phyloP scores from a whole-genome alignment of 2,797 vertebrate genomes.

The Lerista edwardsae region DNA sequence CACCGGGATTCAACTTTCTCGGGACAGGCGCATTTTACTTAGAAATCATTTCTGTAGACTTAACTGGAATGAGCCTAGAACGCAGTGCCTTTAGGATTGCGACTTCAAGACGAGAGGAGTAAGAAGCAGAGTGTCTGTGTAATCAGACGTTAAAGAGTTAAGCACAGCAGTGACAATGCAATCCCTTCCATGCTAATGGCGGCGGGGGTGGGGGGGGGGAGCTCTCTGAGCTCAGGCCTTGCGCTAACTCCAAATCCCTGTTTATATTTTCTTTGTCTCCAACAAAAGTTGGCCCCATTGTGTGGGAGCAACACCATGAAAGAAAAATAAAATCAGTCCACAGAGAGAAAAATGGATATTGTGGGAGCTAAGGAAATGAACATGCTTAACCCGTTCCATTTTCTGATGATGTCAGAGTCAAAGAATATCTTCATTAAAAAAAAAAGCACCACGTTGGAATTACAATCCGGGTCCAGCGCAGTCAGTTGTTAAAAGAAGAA shows the following conservation, averaged over 20 bases:
- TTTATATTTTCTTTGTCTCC: constrained; percentile 83
- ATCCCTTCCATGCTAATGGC: neutral
- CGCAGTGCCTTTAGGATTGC: neutral
- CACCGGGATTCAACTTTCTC: neutral
- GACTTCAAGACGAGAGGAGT: neutral
- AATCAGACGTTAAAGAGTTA: constrained; percentile 8
- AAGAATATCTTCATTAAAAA: constrained; percentile 69
- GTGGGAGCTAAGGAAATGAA: constrained; percentile 77
- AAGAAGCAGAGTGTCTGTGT: neutral
- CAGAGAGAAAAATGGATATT: constrained; percentile 77
- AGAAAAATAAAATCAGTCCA: constrained; percentile 84
- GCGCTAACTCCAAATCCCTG: constrained; percentile 68
- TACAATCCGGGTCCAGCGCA: constrained; percentile 70
- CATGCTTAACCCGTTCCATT: constrained; percentile 76
- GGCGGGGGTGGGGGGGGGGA: neutral
- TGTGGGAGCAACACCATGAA: constrained; percentile 85
- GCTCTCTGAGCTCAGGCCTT: constrained; percentile 61
- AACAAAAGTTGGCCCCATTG: constrained; percentile 85
- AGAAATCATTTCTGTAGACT: neutral
- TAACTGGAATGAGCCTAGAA: neutral
- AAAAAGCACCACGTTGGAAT: constrained; percentile 51
- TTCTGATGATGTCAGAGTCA: constrained; percentile 78
- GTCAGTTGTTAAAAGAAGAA: constrained; percentile 76
- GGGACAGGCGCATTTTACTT: neutral
- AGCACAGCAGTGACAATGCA: neutral